A percentile compares a stretch with the other conserved stretches of the same genome.
Evolutionary conservation across 2,113 vertebrate genomes (phyloP).

Genomic region (Megaptera novaeangliae): DNA sequence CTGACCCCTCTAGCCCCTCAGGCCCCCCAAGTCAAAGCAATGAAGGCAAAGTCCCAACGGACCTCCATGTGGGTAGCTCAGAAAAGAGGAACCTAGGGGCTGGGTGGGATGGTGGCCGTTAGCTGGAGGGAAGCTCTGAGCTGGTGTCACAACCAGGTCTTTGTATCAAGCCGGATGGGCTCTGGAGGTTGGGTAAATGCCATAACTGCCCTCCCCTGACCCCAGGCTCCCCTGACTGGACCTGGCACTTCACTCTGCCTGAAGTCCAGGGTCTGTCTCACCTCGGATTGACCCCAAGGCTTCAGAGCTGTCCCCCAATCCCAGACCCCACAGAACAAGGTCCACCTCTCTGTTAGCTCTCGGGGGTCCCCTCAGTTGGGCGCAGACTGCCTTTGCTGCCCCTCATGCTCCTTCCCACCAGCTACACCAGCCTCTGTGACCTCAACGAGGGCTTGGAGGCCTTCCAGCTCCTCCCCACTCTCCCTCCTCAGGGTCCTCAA

Average conservation of each 20-base stretch:
- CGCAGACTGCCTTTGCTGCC: not conserved
- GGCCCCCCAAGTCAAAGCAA: not conserved
- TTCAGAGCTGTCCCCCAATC: not conserved
- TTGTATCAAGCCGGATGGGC: not conserved
- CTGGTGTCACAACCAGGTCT: conserved; percentile 42
- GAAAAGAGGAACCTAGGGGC: conserved; percentile 52
- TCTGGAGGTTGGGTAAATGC: not conserved
- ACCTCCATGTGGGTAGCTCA: not conserved
- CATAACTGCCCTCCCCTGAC: not conserved
- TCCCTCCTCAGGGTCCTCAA: not conserved
- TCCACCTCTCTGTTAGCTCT: not conserved
- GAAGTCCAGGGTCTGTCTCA: not conserved
- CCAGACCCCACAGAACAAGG: not conserved
- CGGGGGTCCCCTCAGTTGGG: not conserved
- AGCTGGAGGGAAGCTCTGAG: not conserved
- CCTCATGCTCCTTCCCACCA: not conserved
- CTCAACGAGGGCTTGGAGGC: not conserved
- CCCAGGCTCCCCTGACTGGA: not conserved
- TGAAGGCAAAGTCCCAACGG: not conserved
- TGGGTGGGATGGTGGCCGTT: conserved; percentile 19
- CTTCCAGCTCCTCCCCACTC: not conserved
- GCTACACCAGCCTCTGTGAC: not conserved
- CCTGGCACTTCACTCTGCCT: not conserved
- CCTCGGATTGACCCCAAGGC: not conserved
- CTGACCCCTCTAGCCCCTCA: not conserved